Base-by-base conservation (phyloP, 2,113 vertebrate genomes). In the Camelus dromedarius region DNA sequence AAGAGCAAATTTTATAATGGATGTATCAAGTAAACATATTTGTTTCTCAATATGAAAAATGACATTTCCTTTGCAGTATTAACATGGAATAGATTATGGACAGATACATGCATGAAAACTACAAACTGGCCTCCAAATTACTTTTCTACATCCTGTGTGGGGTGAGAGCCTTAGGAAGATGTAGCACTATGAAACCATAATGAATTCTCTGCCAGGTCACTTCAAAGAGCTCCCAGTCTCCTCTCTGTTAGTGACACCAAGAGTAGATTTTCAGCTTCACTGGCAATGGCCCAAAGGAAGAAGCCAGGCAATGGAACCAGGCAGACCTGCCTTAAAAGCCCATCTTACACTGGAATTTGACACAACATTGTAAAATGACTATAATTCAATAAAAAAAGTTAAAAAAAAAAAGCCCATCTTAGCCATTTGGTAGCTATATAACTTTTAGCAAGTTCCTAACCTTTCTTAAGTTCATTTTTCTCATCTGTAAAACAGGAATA, bases 1-100 rank as follows among this genome's bases (percentile, higher is more conserved):
- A 52, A 95, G 58, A 97, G 97, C 19, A 97, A n/a, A 96, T 77
- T 19, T 91, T 72, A 97, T 97, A 83, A 97, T 69, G 6, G 13
- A 5, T 75, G 1, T 69, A 88, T 91, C 48, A 93, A 91, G 28
- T 84, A 84, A 38, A 32, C 28, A 97, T 95, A 96, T 89, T 96
- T 94, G 54, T 87, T 83, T 96, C 77, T 75, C 91, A 93, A 95
- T 75, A 89, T 19, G 92, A 94, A 96, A 98, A 95, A 88, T 92
- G 89, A 86, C 19, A 58, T 72, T 77, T 69, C 67, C 92, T 97
- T 97, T 98, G 94, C 38, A 95, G 95, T 60, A 62, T 80, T 97
- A 97, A 97, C 81, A 60, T 42, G 35, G 58, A 12, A 38, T 19
- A 90, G 32, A 93, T 38, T 62, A 72, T 94, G 50, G 84, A 28